Percentiles rank a stretch among this genome's conserved stretches.
Evolutionary conservation across 92 coral and sea anemone genomes (phyloP).

Genomic region (Plumapathes pennacea): DNA sequence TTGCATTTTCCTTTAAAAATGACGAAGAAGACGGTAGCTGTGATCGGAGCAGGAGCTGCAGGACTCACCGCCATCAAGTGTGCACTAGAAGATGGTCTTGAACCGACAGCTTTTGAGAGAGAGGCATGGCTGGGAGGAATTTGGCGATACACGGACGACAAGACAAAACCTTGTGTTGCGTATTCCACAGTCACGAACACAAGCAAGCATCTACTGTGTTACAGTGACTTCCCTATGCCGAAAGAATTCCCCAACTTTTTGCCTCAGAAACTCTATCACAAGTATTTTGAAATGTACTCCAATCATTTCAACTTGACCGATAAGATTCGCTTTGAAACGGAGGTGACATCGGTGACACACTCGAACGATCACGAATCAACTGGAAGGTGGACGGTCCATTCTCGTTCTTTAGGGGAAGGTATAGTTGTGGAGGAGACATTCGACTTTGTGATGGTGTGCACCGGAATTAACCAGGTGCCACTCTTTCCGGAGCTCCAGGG

Average conservation of each 20-base stretch:
- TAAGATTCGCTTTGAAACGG: constrained; percentile 61
- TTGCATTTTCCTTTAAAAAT: too few species aligned
- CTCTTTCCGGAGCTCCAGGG: constrained; percentile 60
- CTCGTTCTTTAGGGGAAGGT: not conserved
- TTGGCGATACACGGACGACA: constrained; percentile 74
- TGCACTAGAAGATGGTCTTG: constrained; percentile 83
- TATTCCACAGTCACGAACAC: constrained; percentile 75
- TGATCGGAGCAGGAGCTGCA: constrained; percentile 78
- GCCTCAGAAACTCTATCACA: constrained; percentile 26
- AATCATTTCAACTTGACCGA: constrained; percentile 57
- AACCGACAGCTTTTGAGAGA: constrained; percentile 83
- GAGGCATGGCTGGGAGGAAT: constrained; percentile 80
- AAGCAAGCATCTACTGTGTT: constrained; percentile 70
- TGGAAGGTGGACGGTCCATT: constrained; percentile 74
- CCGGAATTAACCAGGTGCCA: constrained; percentile 57
- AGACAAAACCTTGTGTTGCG: constrained; percentile 40
- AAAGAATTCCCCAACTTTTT: constrained; percentile 85
- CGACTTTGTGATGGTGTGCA: constrained; percentile 85
- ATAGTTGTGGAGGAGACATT: constrained; percentile 47
- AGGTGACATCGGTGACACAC: constrained; percentile 49
- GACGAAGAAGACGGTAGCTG: constrained; percentile 72
- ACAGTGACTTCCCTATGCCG: constrained; percentile 86
- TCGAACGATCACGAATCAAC: constrained; percentile 37
- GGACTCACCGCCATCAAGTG: constrained; percentile 79
- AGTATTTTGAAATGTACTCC: constrained; percentile 78